These are phyloP conservation scores for Thamnophis elegans DNA, from an alignment of 2,797 vertebrate genomes.

Conservation along the genomic window DNA sequence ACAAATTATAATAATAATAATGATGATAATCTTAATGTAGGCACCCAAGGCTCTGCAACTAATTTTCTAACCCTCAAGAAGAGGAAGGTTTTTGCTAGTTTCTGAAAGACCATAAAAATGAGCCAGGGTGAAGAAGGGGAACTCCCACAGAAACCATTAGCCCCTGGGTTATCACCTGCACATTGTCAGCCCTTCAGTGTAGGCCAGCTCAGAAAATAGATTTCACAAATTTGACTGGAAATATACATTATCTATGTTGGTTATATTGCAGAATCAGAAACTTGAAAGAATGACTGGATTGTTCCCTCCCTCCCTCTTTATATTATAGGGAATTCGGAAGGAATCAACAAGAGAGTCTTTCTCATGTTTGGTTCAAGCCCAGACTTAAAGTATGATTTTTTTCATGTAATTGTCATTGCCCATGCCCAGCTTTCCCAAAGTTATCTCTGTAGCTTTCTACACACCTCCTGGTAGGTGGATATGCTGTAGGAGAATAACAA, in stretches of 20 bases:
- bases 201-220: not conserved
- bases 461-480: not conserved
- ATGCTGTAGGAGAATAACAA: not conserved
- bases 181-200: not conserved
- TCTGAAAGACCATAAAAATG: not conserved
- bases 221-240: not conserved
- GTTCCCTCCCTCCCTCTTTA: not conserved
- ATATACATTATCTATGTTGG: not conserved
- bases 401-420: not conserved
- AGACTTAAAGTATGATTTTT: not conserved
- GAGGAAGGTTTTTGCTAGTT: not conserved
- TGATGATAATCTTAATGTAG: not conserved
- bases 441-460: not conserved
- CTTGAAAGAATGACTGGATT: not conserved
- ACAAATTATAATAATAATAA: not conserved
- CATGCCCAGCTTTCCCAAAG: not conserved
- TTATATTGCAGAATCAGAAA: not conserved
- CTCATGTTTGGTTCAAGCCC: not conserved
- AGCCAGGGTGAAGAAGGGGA: not conserved
- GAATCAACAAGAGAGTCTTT: not conserved
- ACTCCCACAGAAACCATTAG: not conserved
- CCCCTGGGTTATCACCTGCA: not conserved
- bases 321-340: not conserved
- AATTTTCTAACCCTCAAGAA: not conserved
- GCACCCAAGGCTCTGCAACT: not conserved